phyloP scores from a whole-genome alignment of 2,797 vertebrate species.

The Acipenser transmontanus region DNA sequence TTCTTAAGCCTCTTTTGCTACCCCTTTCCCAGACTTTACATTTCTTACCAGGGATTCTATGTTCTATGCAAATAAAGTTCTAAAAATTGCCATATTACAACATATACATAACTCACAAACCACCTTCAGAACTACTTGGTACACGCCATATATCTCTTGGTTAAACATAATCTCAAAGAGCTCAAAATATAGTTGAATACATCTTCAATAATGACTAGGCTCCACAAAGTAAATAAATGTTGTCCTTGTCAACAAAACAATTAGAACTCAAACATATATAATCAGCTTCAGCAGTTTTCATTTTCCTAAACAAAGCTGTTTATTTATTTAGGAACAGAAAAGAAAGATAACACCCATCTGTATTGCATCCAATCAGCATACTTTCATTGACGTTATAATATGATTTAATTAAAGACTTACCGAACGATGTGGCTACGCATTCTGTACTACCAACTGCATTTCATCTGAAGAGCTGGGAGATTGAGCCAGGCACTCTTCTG shows the following conservation, averaged over 20 bases:
- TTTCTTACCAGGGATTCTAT: too few species aligned
- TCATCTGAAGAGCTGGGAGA: slow-evolving; percentile 6
- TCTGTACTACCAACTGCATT: neutral
- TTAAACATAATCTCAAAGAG: neutral
- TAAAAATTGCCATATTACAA: too few species aligned
- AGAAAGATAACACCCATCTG: slow-evolving; percentile 13
- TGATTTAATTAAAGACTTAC: slow-evolving; percentile 8
- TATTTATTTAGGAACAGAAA: slow-evolving; percentile 4
- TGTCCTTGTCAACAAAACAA: slow-evolving; percentile 11
- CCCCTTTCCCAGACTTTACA: too few species aligned
- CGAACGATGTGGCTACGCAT: slow-evolving; percentile 12
- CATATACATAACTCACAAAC: too few species aligned
- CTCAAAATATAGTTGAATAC: neutral
- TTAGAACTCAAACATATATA: slow-evolving; percentile 7
- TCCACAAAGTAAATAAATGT: neutral
- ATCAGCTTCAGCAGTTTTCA: slow-evolving; percentile 7
- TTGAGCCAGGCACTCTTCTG: neutral
- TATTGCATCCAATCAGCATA: slow-evolving; percentile 6
- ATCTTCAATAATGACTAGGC: neutral
- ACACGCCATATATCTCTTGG: neutral
- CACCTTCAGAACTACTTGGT: too few species aligned
- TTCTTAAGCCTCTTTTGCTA: too few species aligned
- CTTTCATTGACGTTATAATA: slow-evolving; percentile 15
- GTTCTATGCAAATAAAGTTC: too few species aligned
- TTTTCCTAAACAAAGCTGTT: slow-evolving; percentile 12